Conservation (phyloP, 2,888 invertebrate species). For the Trichogramma evanescens region DNA sequence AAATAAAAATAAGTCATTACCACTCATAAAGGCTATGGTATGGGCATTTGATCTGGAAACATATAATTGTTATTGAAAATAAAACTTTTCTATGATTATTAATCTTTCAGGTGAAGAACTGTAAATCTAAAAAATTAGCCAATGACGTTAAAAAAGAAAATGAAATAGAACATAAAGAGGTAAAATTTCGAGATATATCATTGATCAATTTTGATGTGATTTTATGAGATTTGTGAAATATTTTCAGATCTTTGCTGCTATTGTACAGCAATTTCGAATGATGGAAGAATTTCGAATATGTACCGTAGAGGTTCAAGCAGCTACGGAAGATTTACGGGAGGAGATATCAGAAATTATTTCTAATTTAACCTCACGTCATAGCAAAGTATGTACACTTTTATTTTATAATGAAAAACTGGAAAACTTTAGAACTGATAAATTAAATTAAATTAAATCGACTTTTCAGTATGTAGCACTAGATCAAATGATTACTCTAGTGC, state of each 20-base stretch:
- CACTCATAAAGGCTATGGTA: slow-evolving; percentile 8
- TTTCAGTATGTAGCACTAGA: slow-evolving; percentile 35
- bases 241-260: slow-evolving; percentile 22
- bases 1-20: slow-evolving; percentile 6
- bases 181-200: slow-evolving; percentile 13
- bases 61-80: neutral
- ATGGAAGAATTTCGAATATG: slow-evolving; percentile 43
- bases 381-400: slow-evolving; percentile 29
- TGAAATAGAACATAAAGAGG: slow-evolving; percentile 22
- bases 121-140: slow-evolving; percentile 20
- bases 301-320: slow-evolving; percentile 41
- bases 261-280: slow-evolving; percentile 35
- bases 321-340: slow-evolving; percentile 40
- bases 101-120: slow-evolving; percentile 8
- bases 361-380: slow-evolving; percentile 34
- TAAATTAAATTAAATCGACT: slow-evolving; percentile 5
- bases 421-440: neutral
- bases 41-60: neutral
- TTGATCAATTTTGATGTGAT: neutral
- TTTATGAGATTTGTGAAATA: neutral
- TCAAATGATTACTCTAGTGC: slow-evolving; percentile 29
- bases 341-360: slow-evolving; percentile 34
- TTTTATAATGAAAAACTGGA: slow-evolving; percentile 1
- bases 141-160: slow-evolving; percentile 10
- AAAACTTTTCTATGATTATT: slow-evolving; percentile 2